Percentiles rank a stretch among this genome's conserved stretches.
Evolutionary conservation across 2,888 invertebrate genomes (phyloP).

Genomic region (Ariolimax columbianus): DNA sequence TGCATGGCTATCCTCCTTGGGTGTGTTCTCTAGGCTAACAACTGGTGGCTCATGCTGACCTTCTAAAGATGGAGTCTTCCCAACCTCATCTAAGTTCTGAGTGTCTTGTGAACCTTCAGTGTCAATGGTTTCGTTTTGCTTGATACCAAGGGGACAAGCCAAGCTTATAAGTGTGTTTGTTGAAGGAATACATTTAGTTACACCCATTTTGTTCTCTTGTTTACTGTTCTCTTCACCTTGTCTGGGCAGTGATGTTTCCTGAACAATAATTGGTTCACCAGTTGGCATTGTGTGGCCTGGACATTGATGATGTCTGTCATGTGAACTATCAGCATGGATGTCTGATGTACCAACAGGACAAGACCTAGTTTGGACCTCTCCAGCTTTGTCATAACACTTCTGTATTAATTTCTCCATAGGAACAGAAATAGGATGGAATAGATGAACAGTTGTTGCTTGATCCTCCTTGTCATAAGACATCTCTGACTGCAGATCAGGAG

Average conservation of each 20-base stretch:
- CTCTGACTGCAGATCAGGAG: too few relatives aligned
- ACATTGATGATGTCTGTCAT: too few relatives aligned
- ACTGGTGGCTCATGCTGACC: neutral
- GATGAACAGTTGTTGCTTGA: neutral
- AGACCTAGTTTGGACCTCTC: neutral
- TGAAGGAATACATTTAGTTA: neutral
- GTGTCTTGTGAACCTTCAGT: neutral
- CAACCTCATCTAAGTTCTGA: neutral
- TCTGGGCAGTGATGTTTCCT: neutral
- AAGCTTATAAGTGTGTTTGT: neutral
- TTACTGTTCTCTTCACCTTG: neutral
- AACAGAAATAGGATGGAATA: neutral
- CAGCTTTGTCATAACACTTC: neutral
- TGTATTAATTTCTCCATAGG: neutral
- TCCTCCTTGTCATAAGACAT: neutral
- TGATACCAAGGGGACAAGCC: neutral
- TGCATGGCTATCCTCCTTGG: neutral
- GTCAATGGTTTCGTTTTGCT: neutral
- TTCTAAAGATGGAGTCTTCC: neutral
- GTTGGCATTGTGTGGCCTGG: too few relatives aligned
- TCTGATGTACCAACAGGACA: too few relatives aligned
- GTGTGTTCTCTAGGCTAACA: neutral
- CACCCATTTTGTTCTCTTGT: neutral
- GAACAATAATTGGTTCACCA: too few relatives aligned
- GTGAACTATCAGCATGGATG: too few relatives aligned